phyloP scores from a whole-genome alignment of 2,797 vertebrate genomes.

The Mastacembelus armatus region DNA sequence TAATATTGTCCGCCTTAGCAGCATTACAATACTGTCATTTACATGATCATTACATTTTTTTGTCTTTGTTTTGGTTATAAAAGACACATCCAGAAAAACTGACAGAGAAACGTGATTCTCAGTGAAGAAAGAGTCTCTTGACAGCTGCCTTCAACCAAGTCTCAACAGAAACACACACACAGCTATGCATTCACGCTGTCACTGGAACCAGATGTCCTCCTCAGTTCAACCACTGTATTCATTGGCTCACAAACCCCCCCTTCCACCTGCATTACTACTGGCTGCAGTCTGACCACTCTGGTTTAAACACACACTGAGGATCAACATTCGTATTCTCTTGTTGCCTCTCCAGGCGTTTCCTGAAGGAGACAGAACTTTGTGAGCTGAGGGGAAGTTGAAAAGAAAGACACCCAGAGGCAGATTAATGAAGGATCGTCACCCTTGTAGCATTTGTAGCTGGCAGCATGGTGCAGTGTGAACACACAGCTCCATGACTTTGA shows the following conservation, averaged over 20 bases:
- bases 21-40: background rate
- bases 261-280: constrained; percentile 62
- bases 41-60: background rate
- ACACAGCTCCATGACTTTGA: constrained; percentile 41
- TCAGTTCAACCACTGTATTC: constrained; percentile 59
- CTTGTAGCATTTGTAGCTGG: constrained; percentile 28
- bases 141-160: constrained; percentile 38
- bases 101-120: constrained; percentile 58
- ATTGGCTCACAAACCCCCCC: constrained; percentile 34
- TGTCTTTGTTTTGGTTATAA: constrained; percentile 28
- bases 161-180: constrained; percentile 29
- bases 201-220: constrained; percentile 65
- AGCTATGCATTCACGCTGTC: constrained; percentile 53
- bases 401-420: constrained; percentile 17
- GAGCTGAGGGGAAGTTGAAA: constrained; percentile 9
- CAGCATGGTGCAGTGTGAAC: constrained; percentile 31
- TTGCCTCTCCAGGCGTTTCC: constrained; percentile 20
- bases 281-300: constrained; percentile 40
- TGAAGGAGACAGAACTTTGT: background rate
- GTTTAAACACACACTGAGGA: constrained; percentile 40
- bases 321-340: constrained; percentile 17
- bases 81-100: constrained; percentile 65
- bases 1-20: background rate
- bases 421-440: constrained; percentile 42
- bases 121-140: constrained; percentile 48